A percentile compares a stretch with the other conserved stretches of the same genome.
phyloP scores from a whole-genome alignment of 2,888 invertebrate species.

The Drosophila yooni region DNA sequence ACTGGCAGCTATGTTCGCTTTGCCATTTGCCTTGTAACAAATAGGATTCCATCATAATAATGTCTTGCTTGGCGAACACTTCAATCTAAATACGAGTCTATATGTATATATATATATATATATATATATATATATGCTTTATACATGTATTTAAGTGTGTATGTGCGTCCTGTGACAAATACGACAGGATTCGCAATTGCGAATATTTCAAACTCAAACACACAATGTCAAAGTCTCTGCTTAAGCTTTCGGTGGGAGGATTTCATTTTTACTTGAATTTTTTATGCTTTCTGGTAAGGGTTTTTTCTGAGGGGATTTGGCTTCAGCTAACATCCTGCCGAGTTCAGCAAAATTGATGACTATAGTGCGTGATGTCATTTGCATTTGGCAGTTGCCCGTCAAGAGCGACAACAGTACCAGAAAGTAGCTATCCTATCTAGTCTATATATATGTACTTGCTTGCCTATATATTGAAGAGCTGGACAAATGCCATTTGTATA shows the following conservation, averaged over 20 bases:
- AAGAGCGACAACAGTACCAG: conserved; percentile 32
- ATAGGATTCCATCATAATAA: conserved; percentile 83
- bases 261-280: conserved; percentile 27
- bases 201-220: conserved; percentile 77
- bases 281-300: conserved; percentile 27
- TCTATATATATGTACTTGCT: conserved; percentile 7
- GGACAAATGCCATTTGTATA: conserved; percentile 19
- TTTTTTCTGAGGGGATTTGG: conserved; percentile 46
- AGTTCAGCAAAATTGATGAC: conserved; percentile 75
- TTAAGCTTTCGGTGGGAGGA: conserved; percentile 61
- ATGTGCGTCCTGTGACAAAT: conserved; percentile 75
- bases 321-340: conserved; percentile 34
- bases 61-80: conserved; percentile 66
- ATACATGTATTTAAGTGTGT: conserved; percentile 21
- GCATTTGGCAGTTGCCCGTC: conserved; percentile 71
- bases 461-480: conserved; percentile 6
- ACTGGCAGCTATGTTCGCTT: conserved; percentile 65
- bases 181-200: conserved; percentile 80
- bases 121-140: conserved; percentile 2
- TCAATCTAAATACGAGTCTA: conserved; percentile 52
- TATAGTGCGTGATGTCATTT: conserved; percentile 81
- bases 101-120: conserved; percentile 21
- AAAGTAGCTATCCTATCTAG: conserved; percentile 11
- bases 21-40: conserved; percentile 75
- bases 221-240: conserved; percentile 61